Conservation (phyloP, 1,140 invertebrate genomes). For the Meteorus sp. region DNA sequence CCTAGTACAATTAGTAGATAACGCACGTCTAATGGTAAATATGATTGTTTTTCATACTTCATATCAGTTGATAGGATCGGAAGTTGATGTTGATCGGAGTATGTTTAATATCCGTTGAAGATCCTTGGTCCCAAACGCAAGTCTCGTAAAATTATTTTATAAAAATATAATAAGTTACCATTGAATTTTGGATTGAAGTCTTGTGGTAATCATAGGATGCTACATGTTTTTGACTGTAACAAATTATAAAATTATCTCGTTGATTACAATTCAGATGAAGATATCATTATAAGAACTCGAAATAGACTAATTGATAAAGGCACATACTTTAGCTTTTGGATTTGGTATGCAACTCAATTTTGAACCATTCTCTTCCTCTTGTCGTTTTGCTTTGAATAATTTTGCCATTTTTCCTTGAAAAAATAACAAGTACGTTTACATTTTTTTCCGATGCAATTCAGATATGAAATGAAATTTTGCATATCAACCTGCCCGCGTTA, state of each 20-base stretch:
- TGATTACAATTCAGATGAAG: no score
- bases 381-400: constrained; percentile 38
- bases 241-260: background rate
- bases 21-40: constrained; percentile 15
- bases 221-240: constrained; percentile 44
- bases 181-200: background rate
- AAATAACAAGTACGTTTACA: background rate
- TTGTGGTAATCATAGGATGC: constrained; percentile 39
- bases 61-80: background rate
- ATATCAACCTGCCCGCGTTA: constrained; percentile 38
- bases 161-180: constrained; percentile 3
- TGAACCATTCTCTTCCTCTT: constrained; percentile 37
- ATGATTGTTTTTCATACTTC: background rate
- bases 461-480: constrained; percentile 9
- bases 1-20: constrained; percentile 8
- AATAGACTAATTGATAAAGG: background rate
- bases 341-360: constrained; percentile 28
- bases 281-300: constrained; percentile 11
- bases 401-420: constrained; percentile 43
- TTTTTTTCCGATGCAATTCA: background rate
- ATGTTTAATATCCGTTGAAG: background rate
- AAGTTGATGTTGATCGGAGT: background rate
- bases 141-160: constrained; percentile 3
- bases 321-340: constrained; percentile 40
- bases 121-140: constrained; percentile 4